Conservation (phyloP, 2,888 invertebrate genomes). For the Chamaedrilus cognettii region DNA sequence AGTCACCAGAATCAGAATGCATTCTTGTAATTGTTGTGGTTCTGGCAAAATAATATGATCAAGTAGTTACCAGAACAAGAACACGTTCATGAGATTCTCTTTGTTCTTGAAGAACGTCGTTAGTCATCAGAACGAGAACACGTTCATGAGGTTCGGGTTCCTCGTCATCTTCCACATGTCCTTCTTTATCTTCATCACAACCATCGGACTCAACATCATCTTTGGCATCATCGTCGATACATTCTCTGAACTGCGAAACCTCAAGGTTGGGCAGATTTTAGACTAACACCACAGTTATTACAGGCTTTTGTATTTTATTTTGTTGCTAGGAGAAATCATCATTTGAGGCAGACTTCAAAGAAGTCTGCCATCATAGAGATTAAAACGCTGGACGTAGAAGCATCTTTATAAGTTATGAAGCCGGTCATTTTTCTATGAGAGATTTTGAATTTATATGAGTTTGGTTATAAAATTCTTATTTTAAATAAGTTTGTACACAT, state of each 20-base stretch:
- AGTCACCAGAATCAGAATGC: background rate
- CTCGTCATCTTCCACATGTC: constrained; percentile 52
- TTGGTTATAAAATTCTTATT: too few species aligned
- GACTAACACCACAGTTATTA: too few species aligned
- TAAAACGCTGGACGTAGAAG: too few species aligned
- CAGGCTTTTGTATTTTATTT: too few species aligned
- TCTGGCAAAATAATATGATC: too few species aligned
- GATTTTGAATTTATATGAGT: too few species aligned
- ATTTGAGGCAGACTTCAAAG: background rate
- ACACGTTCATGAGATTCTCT: constrained; percentile 40
- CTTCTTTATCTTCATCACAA: constrained; percentile 61
- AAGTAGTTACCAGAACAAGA: constrained; percentile 36
- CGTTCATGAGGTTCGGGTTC: constrained; percentile 40
- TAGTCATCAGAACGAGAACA: constrained; percentile 37
- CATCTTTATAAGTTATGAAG: too few species aligned
- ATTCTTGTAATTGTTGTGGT: background rate
- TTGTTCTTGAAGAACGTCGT: constrained; percentile 38
- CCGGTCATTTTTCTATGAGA: too few species aligned
- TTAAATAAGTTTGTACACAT: too few species aligned
- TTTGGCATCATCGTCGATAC: constrained; percentile 62
- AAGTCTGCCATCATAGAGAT: background rate
- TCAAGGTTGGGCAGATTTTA: constrained; percentile 59
- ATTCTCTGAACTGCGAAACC: constrained; percentile 59
- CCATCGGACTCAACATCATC: constrained; percentile 61
- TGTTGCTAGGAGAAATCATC: too few species aligned